Evolutionary conservation across 2,797 vertebrate genomes (phyloP).

Genomic region (Pipistrellus pygmaeus): DNA sequence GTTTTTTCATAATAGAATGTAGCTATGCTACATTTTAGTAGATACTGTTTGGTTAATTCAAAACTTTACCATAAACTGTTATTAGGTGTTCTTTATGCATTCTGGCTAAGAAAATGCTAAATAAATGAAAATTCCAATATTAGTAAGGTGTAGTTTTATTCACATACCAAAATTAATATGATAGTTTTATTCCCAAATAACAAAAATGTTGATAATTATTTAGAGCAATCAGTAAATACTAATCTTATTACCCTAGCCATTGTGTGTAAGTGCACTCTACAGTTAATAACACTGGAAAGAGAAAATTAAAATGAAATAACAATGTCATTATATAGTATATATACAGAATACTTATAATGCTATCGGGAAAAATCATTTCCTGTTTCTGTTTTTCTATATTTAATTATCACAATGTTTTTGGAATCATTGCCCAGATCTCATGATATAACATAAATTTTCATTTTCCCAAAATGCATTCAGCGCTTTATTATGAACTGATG

Average conservation of each 20-base stretch:
- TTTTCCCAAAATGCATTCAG: conserved; percentile 67
- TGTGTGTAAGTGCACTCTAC: conserved; percentile 23
- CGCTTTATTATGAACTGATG: conserved; percentile 42
- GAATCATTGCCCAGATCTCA: conserved; percentile 60
- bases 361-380: conserved; percentile 29
- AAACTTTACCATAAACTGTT: neutral
- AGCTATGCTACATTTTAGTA: conserved; percentile 2
- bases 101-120: conserved; percentile 14
- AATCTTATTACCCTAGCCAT: neutral
- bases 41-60: neutral
- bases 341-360: neutral
- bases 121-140: conserved; percentile 30
- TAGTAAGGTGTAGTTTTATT: neutral
- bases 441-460: conserved; percentile 75
- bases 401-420: conserved; percentile 43
- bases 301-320: conserved; percentile 63
- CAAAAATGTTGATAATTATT: conserved; percentile 35
- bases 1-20: neutral
- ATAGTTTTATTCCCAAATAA: conserved; percentile 44
- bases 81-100: neutral
- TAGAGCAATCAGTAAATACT: conserved; percentile 15
- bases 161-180: conserved; percentile 2
- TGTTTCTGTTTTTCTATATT: conserved; percentile 40
- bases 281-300: conserved; percentile 60
- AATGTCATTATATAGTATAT: neutral